Percentiles rank a stretch among this genome's conserved stretches.
These are phyloP conservation scores for Sebastes hubbsi DNA, from an alignment of 2,797 vertebrate genomes.

Conservation along the genomic window DNA sequence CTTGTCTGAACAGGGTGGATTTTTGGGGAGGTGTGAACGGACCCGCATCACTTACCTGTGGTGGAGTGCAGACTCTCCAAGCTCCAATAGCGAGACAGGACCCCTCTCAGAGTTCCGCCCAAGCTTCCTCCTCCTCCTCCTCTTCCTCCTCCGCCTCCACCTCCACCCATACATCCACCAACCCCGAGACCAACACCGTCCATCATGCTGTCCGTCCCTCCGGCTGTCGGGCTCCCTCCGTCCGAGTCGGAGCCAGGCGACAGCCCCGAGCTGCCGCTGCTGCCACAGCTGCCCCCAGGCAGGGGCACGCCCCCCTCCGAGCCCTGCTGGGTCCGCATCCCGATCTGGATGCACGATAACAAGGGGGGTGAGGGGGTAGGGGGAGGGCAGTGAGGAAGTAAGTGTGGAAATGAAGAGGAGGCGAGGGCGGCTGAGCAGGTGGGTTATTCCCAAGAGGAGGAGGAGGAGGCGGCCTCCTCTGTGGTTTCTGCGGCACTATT, in stretches of 20 bases:
- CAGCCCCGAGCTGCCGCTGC: constrained; percentile 87
- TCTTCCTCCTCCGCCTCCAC: constrained; percentile 65
- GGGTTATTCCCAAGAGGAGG: constrained; percentile 33
- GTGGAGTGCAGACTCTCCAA: constrained; percentile 95
- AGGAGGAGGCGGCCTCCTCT: constrained; percentile 35
- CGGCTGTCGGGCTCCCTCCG: constrained; percentile 83
- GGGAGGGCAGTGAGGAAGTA: constrained; percentile 9
- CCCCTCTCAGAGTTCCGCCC: constrained; percentile 85
- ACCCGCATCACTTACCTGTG: constrained; percentile 83
- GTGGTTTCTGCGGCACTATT: constrained; percentile 48
- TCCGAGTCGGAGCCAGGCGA: constrained; percentile 92
- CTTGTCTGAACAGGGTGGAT: neutral
- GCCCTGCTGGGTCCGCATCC: constrained; percentile 89
- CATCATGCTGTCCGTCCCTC: constrained; percentile 44
- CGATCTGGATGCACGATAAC: constrained; percentile 30
- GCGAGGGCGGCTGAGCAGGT: constrained; percentile 37
- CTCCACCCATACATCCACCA: constrained; percentile 75
- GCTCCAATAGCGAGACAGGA: constrained; percentile 94
- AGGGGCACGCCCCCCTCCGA: constrained; percentile 87
- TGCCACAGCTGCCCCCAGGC: constrained; percentile 88
- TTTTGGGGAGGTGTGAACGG: neutral
- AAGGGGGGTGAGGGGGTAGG: too few relatives aligned
- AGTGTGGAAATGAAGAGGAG: constrained; percentile 17
- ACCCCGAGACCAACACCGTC: constrained; percentile 53
- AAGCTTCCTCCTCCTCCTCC: constrained; percentile 66